Base-by-base conservation (phyloP, 2,797 vertebrate species). In the Dicrostonyx torquatus region DNA sequence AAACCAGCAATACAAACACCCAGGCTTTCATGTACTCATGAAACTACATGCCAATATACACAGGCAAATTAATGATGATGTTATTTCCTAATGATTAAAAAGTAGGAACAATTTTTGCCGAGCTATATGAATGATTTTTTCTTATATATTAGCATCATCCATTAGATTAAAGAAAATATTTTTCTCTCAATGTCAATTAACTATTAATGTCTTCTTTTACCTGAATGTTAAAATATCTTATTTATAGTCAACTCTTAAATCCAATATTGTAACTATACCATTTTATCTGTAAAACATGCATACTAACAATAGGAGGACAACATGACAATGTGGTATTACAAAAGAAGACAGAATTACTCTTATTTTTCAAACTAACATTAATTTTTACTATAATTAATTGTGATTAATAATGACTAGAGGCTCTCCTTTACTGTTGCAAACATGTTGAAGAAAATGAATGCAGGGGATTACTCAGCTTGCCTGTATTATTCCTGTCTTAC, bases 381-480 rank as follows among this genome's bases (percentile, higher is more conserved):
- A 79, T 29, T 22, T 88, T 96, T 93, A 79, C 20, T 53, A 53
- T 73, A 68, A 82, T 24, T 83, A 68, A 84, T 50, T 88, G 18
- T 24, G 88, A 90, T 85, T 77, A 24, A 43, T 17, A 91, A 86
- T 77, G 66, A 91, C 31, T 82, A 82, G 5, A 83, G 12, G 1
- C 45, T 68, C 1, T 48, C 80, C 70, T 62, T 43, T 37, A 91
- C 70, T 89, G 17, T 75, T 95, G 22, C 48, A 85, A 86, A 64
- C 40, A 88, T n/a, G 5, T n/a, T 87, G 29, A 66, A 72, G 80
- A 90, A 96, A 94, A 90, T 91, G n/a, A 95, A 58, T 87, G 45
- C 11, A 70, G 13, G 5, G 7, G 64, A 64, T 90, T 96, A 70
- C 12, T 40, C 1, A 15, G 2, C 14, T 91, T 93, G 2, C 22